Evolutionary conservation across 2,113 vertebrate species (phyloP).

Genomic region (Tonatia bakeri): DNA sequence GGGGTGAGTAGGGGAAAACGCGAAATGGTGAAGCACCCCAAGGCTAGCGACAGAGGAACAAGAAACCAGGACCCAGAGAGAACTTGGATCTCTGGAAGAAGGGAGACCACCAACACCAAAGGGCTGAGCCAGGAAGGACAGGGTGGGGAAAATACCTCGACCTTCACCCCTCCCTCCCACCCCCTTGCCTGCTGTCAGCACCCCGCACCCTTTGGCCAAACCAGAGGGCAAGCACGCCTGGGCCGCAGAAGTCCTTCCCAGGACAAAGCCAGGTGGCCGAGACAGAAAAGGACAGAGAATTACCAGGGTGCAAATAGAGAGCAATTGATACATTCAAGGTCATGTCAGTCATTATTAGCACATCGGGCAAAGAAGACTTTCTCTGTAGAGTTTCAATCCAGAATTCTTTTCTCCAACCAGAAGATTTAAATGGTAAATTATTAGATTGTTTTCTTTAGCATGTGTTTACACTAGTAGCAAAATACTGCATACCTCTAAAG

Average conservation of each 20-base stretch:
- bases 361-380: neutral
- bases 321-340: neutral
- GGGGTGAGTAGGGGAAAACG: neutral
- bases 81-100: no score
- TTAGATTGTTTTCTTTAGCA: neutral
- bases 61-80: neutral
- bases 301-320: neutral
- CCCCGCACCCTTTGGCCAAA: neutral
- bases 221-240: neutral
- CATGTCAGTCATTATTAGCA: neutral
- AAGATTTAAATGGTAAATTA: neutral
- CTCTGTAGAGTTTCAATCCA: neutral
- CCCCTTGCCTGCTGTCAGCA: neutral
- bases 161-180: rapidly evolving
- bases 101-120: neutral
- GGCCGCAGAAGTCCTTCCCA: neutral
- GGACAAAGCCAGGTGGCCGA: neutral
- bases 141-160: rapidly evolving
- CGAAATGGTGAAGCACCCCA: neutral
- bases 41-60: neutral
- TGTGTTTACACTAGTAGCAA: neutral
- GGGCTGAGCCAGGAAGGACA: neutral
- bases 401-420: neutral
- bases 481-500: neutral
- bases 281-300: neutral